Percentiles rank a stretch among this genome's conserved stretches.
These are phyloP conservation scores for Phenacoccus solenopsis DNA, from an alignment of 1,140 invertebrate species.

Conservation along the genomic window DNA sequence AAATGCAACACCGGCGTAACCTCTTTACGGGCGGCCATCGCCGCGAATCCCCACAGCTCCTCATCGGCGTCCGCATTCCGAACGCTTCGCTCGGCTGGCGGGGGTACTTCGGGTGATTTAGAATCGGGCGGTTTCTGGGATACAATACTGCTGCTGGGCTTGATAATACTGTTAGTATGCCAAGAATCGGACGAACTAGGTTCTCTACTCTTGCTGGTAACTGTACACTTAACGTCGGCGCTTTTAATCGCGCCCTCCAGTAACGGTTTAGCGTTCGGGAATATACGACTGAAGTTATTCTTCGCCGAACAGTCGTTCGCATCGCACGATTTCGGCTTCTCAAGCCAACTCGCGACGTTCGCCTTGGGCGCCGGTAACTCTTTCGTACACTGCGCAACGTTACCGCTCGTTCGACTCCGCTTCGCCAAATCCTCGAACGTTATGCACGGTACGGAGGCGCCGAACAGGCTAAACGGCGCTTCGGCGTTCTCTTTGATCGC, in stretches of 20 bases:
- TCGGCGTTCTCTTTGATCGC: neutral
- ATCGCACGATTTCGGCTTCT: neutral
- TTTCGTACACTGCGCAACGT: neutral
- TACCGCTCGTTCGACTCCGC: neutral
- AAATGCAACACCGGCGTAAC: neutral
- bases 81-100: neutral
- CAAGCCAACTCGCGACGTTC: neutral
- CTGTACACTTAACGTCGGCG: neutral
- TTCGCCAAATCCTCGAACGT: constrained; percentile 8
- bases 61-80: constrained; percentile 25
- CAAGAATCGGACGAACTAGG: neutral
- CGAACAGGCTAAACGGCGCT: neutral
- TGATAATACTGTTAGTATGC: neutral
- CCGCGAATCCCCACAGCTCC: constrained; percentile 64
- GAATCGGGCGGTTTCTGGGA: constrained; percentile 22
- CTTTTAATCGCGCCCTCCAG: neutral
- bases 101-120: neutral
- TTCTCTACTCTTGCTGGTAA: neutral
- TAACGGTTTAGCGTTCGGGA: neutral
- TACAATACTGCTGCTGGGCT: constrained; percentile 24
- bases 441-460: neutral
- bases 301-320: neutral
- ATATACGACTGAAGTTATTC: neutral
- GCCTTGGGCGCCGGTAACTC: neutral
- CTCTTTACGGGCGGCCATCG: constrained; percentile 36